phyloP scores from a whole-genome alignment of 2,113 vertebrate genomes.

The Periophthalmus modestus region DNA sequence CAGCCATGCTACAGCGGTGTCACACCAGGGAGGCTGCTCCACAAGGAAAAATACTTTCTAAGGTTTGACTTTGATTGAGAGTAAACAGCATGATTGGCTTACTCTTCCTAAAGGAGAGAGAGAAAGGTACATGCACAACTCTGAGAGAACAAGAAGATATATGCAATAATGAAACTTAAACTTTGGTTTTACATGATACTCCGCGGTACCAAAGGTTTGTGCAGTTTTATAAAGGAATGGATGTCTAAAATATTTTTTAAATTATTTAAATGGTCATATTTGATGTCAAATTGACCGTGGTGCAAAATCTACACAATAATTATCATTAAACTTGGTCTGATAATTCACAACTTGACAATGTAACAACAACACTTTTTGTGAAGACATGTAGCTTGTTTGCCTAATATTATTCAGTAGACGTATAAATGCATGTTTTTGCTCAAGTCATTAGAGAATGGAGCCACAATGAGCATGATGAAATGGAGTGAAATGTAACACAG shows the following conservation, averaged over 20 bases:
- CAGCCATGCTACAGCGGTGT: conserved; percentile 76
- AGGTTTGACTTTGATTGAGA: conserved; percentile 72
- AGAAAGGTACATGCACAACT: conserved; percentile 55
- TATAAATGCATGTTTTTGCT: conserved; percentile 25
- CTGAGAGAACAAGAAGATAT: conserved; percentile 24
- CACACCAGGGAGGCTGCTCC: conserved; percentile 70
- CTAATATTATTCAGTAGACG: neutral
- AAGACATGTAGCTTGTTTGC: neutral
- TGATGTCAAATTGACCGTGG: neutral
- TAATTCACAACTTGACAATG: too few species aligned
- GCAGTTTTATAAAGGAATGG: neutral
- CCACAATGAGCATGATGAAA: conserved; percentile 62
- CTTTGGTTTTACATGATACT: conserved; percentile 17
- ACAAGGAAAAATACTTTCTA: conserved; percentile 71
- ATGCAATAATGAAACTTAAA: neutral
- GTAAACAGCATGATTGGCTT: conserved; percentile 68
- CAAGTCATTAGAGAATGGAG: conserved; percentile 31
- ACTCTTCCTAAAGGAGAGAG: conserved; percentile 62
- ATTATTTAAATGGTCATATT: neutral
- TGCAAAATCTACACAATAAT: neutral
- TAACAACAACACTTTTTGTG: neutral
- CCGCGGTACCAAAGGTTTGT: conserved; percentile 1
- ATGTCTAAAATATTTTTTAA: neutral
- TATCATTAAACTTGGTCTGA: neutral
- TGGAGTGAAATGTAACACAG: conserved; percentile 64